A percentile compares a stretch with the other conserved stretches of the same genome.
phyloP scores from a whole-genome alignment of 2,113 vertebrate genomes.

The Microtus ochrogaster region DNA sequence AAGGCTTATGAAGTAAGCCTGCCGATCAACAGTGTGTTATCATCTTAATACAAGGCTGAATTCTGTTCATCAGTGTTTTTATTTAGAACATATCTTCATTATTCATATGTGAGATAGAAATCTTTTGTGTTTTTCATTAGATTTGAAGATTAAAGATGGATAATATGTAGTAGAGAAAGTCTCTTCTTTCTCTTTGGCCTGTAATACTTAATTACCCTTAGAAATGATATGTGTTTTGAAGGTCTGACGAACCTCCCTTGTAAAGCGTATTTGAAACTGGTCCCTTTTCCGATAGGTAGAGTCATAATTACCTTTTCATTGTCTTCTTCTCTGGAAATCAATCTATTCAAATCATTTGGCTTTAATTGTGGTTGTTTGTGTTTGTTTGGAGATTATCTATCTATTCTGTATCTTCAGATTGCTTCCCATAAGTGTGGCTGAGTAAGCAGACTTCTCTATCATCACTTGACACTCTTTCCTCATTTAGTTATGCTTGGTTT shows the following conservation, averaged over 20 bases:
- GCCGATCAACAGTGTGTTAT: slow-evolving; percentile 3
- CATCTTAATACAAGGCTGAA: background rate
- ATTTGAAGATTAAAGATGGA: slow-evolving; percentile 22
- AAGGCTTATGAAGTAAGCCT: background rate
- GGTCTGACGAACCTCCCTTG: background rate
- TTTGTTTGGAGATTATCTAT: slow-evolving; percentile 39
- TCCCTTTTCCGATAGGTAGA: background rate
- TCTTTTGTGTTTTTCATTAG: slow-evolving; percentile 14
- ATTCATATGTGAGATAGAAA: slow-evolving; percentile 18
- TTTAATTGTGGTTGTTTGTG: background rate
- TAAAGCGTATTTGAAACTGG: background rate
- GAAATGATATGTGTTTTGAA: slow-evolving; percentile 52
- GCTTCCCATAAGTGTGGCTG: slow-evolving; percentile 42
- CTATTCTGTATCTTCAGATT: background rate
- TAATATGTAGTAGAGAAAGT: slow-evolving; percentile 16
- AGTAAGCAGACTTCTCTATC: background rate
- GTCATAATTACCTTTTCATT: background rate
- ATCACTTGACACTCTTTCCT: background rate
- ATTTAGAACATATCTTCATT: slow-evolving; percentile 41
- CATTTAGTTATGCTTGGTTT: background rate
- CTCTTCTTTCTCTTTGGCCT: slow-evolving; percentile 27
- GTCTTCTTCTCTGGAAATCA: background rate
- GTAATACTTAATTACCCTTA: background rate
- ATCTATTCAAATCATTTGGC: slow-evolving; percentile 21
- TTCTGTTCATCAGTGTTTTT: slow-evolving; percentile 41